phyloP scores from a whole-genome alignment of 2,888 invertebrate species.

The Spodoptera littoralis region DNA sequence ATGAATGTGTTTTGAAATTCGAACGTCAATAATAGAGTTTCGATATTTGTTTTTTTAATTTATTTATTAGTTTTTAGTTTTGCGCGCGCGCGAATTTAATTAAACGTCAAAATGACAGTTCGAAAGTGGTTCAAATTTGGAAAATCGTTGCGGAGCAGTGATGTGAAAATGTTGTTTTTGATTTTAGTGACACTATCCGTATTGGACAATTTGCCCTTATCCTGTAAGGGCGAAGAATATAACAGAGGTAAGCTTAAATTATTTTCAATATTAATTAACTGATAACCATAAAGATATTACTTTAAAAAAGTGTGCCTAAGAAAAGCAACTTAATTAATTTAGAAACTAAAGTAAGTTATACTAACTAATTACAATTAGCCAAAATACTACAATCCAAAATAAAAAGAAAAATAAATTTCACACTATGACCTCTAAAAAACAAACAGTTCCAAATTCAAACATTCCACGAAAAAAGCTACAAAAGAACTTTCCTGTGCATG shows the following conservation, averaged over 20 bases:
- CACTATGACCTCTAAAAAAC: slow-evolving; percentile 4
- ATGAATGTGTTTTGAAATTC: slow-evolving; percentile 63
- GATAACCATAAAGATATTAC: too few species aligned
- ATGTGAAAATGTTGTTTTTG: slow-evolving; percentile 79
- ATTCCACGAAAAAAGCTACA: slow-evolving; percentile 27
- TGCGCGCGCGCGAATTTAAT: slow-evolving; percentile 71
- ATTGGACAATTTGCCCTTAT: slow-evolving; percentile 75
- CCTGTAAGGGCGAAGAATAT: slow-evolving; percentile 71
- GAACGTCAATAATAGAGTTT: slow-evolving; percentile 40
- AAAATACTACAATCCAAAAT: not conserved
- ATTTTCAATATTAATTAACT: not conserved
- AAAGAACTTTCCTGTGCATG: slow-evolving; percentile 20
- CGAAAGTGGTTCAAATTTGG: slow-evolving; percentile 77
- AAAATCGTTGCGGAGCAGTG: slow-evolving; percentile 73
- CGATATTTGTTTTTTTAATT: too few species aligned
- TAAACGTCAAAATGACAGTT: slow-evolving; percentile 82
- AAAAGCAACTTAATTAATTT: too few species aligned
- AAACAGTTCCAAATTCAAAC: slow-evolving; percentile 33
- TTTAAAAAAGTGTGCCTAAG: too few species aligned
- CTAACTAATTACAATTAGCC: not conserved
- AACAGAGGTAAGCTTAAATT: slow-evolving; percentile 72
- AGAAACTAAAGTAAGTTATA: too few species aligned
- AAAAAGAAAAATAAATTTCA: slow-evolving; percentile 6
- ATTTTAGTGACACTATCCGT: slow-evolving; percentile 77
- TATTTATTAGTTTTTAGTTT: slow-evolving; percentile 41